Evolutionary conservation across 1,140 invertebrate genomes (phyloP).

Genomic region (Zaprionus ghesquierei): DNA sequence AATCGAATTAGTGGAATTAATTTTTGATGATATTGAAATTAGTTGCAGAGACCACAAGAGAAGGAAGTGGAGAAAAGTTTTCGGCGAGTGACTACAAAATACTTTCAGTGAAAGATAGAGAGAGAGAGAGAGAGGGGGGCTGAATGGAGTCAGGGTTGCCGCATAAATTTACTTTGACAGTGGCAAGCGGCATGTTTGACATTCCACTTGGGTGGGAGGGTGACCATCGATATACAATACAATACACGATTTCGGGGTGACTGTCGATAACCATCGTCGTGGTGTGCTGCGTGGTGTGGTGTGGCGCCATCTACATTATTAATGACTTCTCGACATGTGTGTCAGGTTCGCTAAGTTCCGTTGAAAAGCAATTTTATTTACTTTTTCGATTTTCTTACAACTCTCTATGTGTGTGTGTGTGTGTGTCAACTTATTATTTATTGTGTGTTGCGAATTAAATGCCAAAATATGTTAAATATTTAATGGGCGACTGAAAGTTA

Average conservation of each 20-base stretch:
- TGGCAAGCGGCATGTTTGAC: constrained; percentile 65
- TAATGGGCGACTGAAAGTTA: constrained; percentile 56
- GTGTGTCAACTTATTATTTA: constrained; percentile 80
- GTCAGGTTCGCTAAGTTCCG: constrained; percentile 76
- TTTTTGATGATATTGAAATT: constrained; percentile 83
- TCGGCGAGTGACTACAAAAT: constrained; percentile 62
- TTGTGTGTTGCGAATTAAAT: constrained; percentile 76
- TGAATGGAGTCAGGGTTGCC: not conserved
- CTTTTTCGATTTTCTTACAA: constrained; percentile 69
- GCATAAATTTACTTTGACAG: constrained; percentile 82
- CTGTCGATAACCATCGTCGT: constrained; percentile 59
- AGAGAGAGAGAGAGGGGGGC: not conserved
- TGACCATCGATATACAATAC: not conserved
- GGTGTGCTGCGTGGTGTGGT: constrained; percentile 29
- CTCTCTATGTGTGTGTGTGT: constrained; percentile 9
- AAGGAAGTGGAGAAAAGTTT: not conserved
- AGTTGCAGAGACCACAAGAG: constrained; percentile 67
- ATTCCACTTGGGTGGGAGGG: constrained; percentile 37
- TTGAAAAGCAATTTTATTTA: constrained; percentile 81
- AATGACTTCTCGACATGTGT: constrained; percentile 78
- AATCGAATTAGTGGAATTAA: constrained; percentile 83
- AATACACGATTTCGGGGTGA: constrained; percentile 12
- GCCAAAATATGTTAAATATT: constrained; percentile 78
- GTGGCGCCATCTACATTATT: constrained; percentile 70
- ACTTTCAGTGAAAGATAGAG: constrained; percentile 49